phyloP scores from a whole-genome alignment of 2,888 invertebrate genomes.

The Phortica magna region DNA sequence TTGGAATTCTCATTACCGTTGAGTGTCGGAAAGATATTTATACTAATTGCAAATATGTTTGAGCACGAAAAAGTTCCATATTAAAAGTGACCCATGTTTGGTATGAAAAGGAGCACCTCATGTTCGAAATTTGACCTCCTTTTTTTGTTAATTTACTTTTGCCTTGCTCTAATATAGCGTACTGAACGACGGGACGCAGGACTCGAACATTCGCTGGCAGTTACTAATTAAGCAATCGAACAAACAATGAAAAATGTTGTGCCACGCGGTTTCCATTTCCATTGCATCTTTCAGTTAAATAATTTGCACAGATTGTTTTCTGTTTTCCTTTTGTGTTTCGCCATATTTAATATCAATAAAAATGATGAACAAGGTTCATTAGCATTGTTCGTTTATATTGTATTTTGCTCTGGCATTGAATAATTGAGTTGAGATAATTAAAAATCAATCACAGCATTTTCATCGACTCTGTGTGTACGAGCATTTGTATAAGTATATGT shows the following conservation, averaged over 20 bases:
- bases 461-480: neutral
- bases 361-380: conserved; percentile 2
- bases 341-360: conserved; percentile 5
- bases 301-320: neutral
- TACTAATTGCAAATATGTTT: too few species aligned
- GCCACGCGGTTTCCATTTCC: too few species aligned
- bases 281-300: neutral
- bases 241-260: too few species aligned
- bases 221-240: too few species aligned
- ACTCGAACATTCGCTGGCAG: too few species aligned
- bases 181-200: too few species aligned
- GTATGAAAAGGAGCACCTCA: too few species aligned
- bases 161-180: too few species aligned
- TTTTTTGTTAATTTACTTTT: neutral
- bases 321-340: neutral
- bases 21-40: too few species aligned
- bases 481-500: neutral
- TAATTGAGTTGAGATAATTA: conserved; percentile 11
- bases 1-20: too few species aligned
- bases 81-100: too few species aligned
- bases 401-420: neutral
- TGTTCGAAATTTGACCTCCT: neutral
- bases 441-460: conserved; percentile 5
- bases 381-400: neutral
- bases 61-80: too few species aligned